Conservation (phyloP, 2,113 vertebrate species). For the Merops nubicus region DNA sequence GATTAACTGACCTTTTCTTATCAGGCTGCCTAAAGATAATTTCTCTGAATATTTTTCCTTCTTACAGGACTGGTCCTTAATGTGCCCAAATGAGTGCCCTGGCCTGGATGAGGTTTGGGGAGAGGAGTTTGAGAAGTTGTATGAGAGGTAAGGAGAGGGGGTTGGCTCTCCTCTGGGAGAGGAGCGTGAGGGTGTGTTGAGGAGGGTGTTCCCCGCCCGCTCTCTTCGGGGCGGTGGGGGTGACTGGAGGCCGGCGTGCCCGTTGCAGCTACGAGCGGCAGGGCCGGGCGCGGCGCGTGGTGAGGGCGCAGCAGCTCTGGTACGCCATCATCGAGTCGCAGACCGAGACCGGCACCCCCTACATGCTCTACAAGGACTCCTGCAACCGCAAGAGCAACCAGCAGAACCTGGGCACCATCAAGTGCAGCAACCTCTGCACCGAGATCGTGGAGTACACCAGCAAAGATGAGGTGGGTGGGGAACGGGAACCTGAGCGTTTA, state of each 20-base stretch:
- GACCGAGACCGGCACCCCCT: constrained; percentile 94
- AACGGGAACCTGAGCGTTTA: rapidly evolving
- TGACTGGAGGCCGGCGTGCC: no score
- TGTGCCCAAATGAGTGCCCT: constrained; percentile 95
- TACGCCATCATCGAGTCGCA: constrained; percentile 95
- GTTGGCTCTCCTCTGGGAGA: background rate
- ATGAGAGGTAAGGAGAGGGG: constrained; percentile 81
- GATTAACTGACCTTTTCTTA: no score
- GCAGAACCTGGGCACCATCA: constrained; percentile 97
- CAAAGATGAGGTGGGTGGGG: constrained; percentile 86
- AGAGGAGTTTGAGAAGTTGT: constrained; percentile 94
- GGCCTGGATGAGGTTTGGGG: constrained; percentile 95
- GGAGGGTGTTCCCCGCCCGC: no score
- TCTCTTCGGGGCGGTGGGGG: no score
- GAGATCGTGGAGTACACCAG: constrained; percentile 95
- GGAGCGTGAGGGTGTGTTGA: no score
- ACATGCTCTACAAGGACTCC: constrained; percentile 97
- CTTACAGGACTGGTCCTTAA: constrained; percentile 92
- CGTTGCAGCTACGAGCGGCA: constrained; percentile 87
- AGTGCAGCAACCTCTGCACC: constrained; percentile 94
- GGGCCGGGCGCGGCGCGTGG: constrained; percentile 85
- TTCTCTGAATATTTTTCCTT: background rate
- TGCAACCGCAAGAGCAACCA: constrained; percentile 98
- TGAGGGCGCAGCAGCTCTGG: constrained; percentile 97
- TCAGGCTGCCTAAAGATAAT: background rate